These are phyloP conservation scores for Mandrillus leucophaeus DNA, from an alignment of 2,113 vertebrate species.

Conservation along the genomic window DNA sequence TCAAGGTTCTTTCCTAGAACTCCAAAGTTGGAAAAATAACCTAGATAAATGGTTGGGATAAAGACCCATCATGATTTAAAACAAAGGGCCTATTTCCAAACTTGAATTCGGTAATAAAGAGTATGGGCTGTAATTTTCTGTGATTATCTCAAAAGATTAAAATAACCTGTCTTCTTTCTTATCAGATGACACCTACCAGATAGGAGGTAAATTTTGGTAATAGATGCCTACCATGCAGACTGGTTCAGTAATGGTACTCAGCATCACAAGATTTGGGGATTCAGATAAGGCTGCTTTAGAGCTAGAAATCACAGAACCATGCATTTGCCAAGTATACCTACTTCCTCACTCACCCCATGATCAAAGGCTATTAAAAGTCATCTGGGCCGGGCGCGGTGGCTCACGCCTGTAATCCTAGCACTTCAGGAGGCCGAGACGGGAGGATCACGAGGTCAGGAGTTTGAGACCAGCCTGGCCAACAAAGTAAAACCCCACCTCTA, in stretches of 20 bases:
- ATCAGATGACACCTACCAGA: neutral
- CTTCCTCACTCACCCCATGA: neutral
- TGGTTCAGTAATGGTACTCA: neutral
- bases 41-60: neutral
- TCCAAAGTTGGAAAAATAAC: slow-evolving; percentile 8
- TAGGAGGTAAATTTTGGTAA: slow-evolving; percentile 4
- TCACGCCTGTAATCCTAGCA: too few species aligned
- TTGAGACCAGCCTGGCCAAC: too few species aligned
- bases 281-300: neutral
- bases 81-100: neutral
- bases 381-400: too few species aligned
- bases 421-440: too few species aligned
- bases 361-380: neutral
- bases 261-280: neutral
- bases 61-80: slow-evolving; percentile 44
- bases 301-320: neutral
- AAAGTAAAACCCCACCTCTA: too few species aligned
- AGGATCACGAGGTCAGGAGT: too few species aligned
- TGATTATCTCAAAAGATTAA: slow-evolving; percentile 45
- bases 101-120: slow-evolving; percentile 15
- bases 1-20: slow-evolving; percentile 17
- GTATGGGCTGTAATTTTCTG: neutral
- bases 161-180: slow-evolving; percentile 29
- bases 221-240: neutral
- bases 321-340: neutral